Evolutionary conservation across 1,140 invertebrate species (phyloP).

Genomic region (Euura lappo): DNA sequence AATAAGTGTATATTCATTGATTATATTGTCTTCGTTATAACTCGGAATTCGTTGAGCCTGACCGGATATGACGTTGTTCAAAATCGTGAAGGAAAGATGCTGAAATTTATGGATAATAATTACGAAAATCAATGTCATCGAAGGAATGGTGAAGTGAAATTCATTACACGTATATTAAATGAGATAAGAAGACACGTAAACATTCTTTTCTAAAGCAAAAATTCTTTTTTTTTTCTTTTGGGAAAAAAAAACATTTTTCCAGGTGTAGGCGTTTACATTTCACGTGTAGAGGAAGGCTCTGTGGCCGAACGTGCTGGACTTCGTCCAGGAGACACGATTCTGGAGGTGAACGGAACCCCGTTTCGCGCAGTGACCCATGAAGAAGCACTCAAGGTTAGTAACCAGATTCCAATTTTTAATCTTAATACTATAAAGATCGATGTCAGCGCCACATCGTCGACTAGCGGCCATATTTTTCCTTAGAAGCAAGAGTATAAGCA

Average conservation of each 20-base stretch:
- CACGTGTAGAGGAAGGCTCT: conserved; percentile 84
- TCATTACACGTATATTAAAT: not conserved
- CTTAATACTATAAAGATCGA: too few species aligned
- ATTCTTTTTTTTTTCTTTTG: conserved; percentile 19
- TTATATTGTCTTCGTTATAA: too few species aligned
- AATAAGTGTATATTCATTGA: too few species aligned
- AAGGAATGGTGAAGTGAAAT: too few species aligned
- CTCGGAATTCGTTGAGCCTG: too few species aligned
- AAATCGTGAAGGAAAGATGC: too few species aligned
- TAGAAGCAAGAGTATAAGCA: too few species aligned
- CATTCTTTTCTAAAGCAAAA: not conserved
- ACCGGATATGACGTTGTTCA: too few species aligned
- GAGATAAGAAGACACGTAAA: not conserved
- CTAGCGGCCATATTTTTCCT: too few species aligned
- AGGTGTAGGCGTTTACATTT: conserved; percentile 88
- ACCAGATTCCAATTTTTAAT: not conserved
- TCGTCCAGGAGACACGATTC: conserved; percentile 85
- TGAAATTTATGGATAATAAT: too few species aligned
- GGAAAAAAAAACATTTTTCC: conserved; percentile 48
- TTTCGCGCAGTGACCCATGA: conserved; percentile 87
- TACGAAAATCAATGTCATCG: too few species aligned
- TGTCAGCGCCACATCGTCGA: too few species aligned
- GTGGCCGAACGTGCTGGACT: conserved; percentile 84
- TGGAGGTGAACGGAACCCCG: conserved; percentile 87
- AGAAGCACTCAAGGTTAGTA: conserved; percentile 83